Conservation (phyloP, 2,888 invertebrate genomes). For the Xanthia icteritia region DNA sequence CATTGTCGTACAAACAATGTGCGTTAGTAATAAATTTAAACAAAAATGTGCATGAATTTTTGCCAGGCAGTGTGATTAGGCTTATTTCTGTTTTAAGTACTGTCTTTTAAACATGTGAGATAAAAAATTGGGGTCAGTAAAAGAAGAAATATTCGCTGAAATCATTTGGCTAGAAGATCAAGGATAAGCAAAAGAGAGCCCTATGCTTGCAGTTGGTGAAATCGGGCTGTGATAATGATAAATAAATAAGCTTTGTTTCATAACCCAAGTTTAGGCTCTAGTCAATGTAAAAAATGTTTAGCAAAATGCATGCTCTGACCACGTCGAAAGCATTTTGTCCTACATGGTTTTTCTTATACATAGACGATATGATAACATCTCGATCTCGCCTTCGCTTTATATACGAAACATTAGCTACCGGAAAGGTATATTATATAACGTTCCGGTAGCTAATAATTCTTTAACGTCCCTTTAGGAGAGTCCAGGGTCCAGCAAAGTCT, state of each 20-base stretch:
- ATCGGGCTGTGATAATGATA: background rate
- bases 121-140: slow-evolving; percentile 7
- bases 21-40: slow-evolving; percentile 35
- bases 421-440: background rate
- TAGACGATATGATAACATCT: no score
- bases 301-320: background rate
- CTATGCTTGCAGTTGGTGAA: background rate
- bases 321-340: background rate
- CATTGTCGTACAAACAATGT: slow-evolving; percentile 50
- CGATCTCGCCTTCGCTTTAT: background rate
- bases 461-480: background rate
- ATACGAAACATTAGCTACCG: no score
- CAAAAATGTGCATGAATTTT: slow-evolving; percentile 22
- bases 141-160: slow-evolving; percentile 6
- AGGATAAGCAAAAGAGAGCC: background rate
- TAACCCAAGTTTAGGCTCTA: background rate
- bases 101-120: slow-evolving; percentile 2
- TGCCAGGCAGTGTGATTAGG: background rate
- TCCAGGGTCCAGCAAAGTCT: background rate
- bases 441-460: background rate
- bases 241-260: background rate
- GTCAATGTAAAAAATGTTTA: background rate
- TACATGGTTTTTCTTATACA: background rate
- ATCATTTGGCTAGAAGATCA: background rate
- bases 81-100: slow-evolving; percentile 17